Evolutionary conservation across 2,888 invertebrate genomes (phyloP), one percentile per base, ranked within the genome.

Genomic region (Periphyllus acericola): DNA sequence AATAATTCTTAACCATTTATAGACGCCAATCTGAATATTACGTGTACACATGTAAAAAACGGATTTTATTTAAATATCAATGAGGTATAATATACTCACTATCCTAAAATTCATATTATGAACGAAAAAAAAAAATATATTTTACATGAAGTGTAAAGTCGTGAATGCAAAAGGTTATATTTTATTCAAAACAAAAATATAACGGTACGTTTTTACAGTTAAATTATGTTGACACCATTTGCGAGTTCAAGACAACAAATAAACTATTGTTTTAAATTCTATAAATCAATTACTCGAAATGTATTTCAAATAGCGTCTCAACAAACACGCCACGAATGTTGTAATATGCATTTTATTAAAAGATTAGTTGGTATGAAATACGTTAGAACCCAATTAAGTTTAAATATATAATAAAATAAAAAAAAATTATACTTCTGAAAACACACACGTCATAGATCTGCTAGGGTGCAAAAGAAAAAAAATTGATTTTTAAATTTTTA

Each of bases 211-310:
- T 52, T 83, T 71, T 52, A 36, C 72, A 52, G 36, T 83, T 83
- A 55, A 83, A 72, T 34, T 46, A 21, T 72, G 34, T 83, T 83
- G 34, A 83, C 83, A 74, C 36, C 36, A 55, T 83, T 83, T 52
- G 34, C 34, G 55, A 34, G 34, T 72, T 72, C 36, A 55, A 55
- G 52, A 72, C 34, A 19, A 34, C n/a, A 72, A 25, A 71, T 55
- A 71, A n/a, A 25, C 52, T 21, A 83, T 74, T 83, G 36, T 74
- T 55, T 83, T 34, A 52, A 82, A 55, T 55, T 36, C 19, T 46
- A 76, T 75, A 46, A 75, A 76, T 76, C 32, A 82, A 55, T 55
- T 17, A 72, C 17, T 72, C 0, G 40, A 25, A 25, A 40, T 19
- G 40, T 32, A 36, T 83, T 74, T 83, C 36, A 83, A 83, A 52